These are phyloP conservation scores for Ibidorhyncha struthersii DNA, from an alignment of 2,113 vertebrate genomes.

Conservation along the genomic window DNA sequence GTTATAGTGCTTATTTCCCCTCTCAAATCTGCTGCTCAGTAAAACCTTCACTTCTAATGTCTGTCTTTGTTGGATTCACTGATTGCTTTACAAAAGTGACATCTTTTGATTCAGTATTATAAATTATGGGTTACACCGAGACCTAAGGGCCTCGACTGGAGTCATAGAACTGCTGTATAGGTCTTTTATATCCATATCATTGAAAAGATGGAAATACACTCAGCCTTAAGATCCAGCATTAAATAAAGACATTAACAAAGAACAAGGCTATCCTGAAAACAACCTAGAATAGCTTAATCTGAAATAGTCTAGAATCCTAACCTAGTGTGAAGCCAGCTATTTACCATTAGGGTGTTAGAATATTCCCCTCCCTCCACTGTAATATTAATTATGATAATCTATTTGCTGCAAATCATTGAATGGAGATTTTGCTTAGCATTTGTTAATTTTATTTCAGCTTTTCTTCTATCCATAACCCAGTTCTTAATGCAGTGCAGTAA, in stretches of 20 bases:
- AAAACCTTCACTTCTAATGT: neutral
- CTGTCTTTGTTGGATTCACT: neutral
- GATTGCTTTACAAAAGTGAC: neutral
- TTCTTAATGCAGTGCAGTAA: neutral
- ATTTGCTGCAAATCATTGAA: neutral
- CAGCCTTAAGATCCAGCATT: rapidly evolving
- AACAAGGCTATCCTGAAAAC: neutral
- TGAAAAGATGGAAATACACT: neutral
- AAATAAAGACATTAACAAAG: neutral
- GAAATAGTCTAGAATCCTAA: neutral
- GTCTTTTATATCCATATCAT: neutral
- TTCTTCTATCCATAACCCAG: neutral
- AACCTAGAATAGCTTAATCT: neutral
- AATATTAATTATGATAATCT: neutral
- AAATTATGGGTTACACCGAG: neutral
- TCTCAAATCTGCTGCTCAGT: neutral
- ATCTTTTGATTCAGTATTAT: neutral
- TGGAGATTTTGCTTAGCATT: neutral
- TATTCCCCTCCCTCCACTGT: neutral
- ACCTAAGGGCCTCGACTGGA: neutral
- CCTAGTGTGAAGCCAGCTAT: neutral
- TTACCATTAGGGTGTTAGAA: neutral
- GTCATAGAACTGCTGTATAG: neutral
- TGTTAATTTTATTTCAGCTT: neutral
- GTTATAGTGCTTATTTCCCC: neutral